Evolutionary conservation across 2,113 vertebrate genomes (phyloP), one percentile per base, ranked within the genome.

Genomic region (Phoxinus phoxinus): DNA sequence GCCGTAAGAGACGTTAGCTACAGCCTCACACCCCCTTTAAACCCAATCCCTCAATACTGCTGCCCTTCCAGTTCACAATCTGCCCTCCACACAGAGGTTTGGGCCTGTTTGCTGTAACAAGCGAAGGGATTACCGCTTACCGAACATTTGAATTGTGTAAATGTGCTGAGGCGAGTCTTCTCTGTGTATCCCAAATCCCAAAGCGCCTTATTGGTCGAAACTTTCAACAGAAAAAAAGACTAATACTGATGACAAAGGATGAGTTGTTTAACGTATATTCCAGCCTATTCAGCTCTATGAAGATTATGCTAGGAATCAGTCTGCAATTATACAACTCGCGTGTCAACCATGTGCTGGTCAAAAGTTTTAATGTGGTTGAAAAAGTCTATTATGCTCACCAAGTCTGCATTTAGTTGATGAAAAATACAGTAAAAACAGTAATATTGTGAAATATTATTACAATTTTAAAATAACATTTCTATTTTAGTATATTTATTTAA

Each of bases 101-200:
- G 41, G 72, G 21, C 46, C 9, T 32, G 76, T 80, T 80, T 72
- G 32, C 48, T 44, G n/a, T 59, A 59, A 56, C 23, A 81, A 67
- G 61, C 25, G 4, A 56, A 72, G 37, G 65, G 65, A 35, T 81
- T 86, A 75, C n/a, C 44, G 44, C 79, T 82, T 56, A 67, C 85
- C 6, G 46, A 75, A 67, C 69, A 86, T 86, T 75, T 81, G 11
- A 86, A 81, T 59, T 61, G 51, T 41, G 32, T 71, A 72, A 78
- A 30, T 61, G 25, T 59, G 65, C 69, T 51, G 37, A 82, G 44
- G n/a, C 35, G 48, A 59, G 13, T 74, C 53, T 56, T 71, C 53
- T n/a, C 69, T 8, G 35, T 82, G 61, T 37, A 51, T n/a, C 44
- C 27, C 46, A 63, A 73, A 81, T 30, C 53, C 27, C 44, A 75